phyloP scores from a whole-genome alignment of 2,888 invertebrate genomes.

The Tanypteryx hageni region DNA sequence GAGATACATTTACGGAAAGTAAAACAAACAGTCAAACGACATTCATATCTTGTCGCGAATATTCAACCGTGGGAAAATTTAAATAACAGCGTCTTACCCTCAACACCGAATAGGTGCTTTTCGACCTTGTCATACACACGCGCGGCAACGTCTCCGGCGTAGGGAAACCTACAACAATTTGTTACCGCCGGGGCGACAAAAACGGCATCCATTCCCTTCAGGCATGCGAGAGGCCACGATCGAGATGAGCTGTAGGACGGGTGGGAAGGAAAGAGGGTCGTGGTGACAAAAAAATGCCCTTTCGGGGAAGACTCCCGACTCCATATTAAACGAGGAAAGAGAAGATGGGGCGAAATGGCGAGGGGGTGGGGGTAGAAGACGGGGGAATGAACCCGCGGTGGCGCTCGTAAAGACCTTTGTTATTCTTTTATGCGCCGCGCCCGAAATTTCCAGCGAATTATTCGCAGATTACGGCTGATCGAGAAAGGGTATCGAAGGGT shows the following conservation, averaged over 20 bases:
- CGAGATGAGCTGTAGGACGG: not conserved
- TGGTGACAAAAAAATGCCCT: not conserved
- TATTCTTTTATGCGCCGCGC: not conserved
- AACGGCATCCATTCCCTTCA: conserved; percentile 1
- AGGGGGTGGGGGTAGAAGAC: not conserved
- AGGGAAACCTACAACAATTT: not conserved
- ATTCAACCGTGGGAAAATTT: not conserved
- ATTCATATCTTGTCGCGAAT: not conserved
- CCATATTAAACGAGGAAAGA: not conserved
- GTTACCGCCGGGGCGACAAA: not conserved
- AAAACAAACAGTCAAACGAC: not conserved
- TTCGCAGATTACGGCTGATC: conserved; percentile 43
- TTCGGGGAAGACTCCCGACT: not conserved
- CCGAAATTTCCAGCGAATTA: not conserved
- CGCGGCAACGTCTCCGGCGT: not conserved
- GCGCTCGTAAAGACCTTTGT: not conserved
- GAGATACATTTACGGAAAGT: not conserved
- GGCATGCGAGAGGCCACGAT: not conserved
- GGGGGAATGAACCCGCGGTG: not conserved
- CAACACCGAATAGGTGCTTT: not conserved
- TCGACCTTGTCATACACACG: not conserved
- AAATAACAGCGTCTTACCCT: not conserved
- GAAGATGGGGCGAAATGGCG: not conserved
- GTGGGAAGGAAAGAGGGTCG: not conserved
- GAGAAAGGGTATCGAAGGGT: not conserved